Percentiles rank a stretch among this genome's conserved stretches.
Evolutionary conservation across 2,797 vertebrate species (phyloP).

Genomic region (Emydoidea blandingii): DNA sequence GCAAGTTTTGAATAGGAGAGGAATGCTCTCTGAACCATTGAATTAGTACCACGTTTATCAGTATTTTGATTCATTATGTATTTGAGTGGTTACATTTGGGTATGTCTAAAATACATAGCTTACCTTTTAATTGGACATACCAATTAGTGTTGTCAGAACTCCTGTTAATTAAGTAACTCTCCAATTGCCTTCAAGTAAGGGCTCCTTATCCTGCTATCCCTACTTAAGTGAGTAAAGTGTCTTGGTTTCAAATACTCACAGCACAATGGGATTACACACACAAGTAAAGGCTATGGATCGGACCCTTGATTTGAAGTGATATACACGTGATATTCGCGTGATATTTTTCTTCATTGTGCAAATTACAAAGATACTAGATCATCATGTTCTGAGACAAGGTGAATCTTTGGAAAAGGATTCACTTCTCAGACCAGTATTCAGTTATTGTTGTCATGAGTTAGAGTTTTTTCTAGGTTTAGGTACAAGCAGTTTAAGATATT

Average conservation of each 20-base stretch:
- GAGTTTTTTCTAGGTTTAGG: background rate
- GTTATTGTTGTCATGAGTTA: background rate
- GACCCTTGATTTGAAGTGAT: background rate
- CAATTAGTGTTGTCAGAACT: background rate
- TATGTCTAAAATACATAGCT: background rate
- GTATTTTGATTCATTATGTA: background rate
- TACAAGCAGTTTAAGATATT: background rate
- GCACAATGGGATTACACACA: background rate
- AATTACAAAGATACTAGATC: background rate
- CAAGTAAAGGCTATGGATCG: background rate
- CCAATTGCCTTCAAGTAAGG: background rate
- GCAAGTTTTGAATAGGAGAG: background rate
- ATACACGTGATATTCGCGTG: slow-evolving; percentile 23
- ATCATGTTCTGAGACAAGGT: background rate
- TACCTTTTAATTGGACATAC: background rate
- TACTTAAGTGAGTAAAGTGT: background rate
- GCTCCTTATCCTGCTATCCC: background rate
- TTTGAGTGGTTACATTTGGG: background rate
- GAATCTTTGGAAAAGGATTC: background rate
- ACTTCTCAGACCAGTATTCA: background rate
- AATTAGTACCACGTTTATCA: background rate
- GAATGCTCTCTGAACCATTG: background rate
- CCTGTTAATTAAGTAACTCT: background rate
- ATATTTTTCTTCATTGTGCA: background rate
- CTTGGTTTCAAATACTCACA: background rate